Percentiles rank a stretch among this genome's conserved stretches.
These are phyloP conservation scores for Vombatus ursinus DNA, from an alignment of 2,113 vertebrate genomes.

Conservation along the genomic window DNA sequence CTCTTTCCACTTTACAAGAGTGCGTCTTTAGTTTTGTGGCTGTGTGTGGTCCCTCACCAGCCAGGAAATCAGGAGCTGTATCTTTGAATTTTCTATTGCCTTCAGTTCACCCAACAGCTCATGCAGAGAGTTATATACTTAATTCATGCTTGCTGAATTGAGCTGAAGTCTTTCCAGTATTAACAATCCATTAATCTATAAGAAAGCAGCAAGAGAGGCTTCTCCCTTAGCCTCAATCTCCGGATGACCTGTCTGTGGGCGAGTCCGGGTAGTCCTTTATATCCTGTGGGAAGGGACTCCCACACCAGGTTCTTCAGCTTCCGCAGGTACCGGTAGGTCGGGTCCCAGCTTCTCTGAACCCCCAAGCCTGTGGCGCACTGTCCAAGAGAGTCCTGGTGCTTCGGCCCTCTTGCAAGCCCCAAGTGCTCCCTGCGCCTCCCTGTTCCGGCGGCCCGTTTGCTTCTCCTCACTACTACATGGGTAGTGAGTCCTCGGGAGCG, in stretches of 20 bases:
- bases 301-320: neutral
- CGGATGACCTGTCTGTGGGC: neutral
- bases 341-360: neutral
- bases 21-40: neutral
- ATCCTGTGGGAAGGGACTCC: neutral
- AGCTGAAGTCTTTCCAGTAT: neutral
- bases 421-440: neutral
- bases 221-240: neutral
- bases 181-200: neutral
- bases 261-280: neutral
- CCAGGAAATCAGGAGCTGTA: neutral
- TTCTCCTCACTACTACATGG: neutral
- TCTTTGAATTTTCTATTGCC: neutral
- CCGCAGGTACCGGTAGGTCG: neutral
- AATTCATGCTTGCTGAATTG: neutral
- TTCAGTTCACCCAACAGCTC: neutral
- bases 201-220: neutral
- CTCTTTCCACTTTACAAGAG: neutral
- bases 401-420: neutral
- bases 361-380: neutral
- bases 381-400: neutral
- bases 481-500: neutral
- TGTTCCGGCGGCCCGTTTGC: neutral
- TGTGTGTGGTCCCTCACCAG: neutral
- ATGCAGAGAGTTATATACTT: neutral